A percentile compares a stretch with the other conserved stretches of the same genome.
Conservation (phyloP, 2,888 invertebrate genomes). For the Drosophila putrida region DNA sequence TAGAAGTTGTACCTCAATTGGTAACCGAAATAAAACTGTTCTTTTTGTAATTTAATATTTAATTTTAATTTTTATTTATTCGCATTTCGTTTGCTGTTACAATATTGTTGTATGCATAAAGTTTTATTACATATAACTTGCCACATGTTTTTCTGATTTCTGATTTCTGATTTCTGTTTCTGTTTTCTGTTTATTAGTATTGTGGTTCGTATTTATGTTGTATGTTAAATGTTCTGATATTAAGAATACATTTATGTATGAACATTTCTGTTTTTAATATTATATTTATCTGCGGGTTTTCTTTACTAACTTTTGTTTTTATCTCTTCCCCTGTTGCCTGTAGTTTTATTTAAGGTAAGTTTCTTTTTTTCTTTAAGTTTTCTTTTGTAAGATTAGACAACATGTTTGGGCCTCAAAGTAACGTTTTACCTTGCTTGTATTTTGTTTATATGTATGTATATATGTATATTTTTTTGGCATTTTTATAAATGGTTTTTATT, state of each 20-base stretch:
- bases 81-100: slow-evolving; percentile 75
- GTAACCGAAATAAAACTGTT: slow-evolving; percentile 33
- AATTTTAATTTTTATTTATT: slow-evolving; percentile 79
- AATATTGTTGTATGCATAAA: slow-evolving; percentile 74
- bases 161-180: slow-evolving; percentile 26
- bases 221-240: slow-evolving; percentile 54
- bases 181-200: slow-evolving; percentile 53
- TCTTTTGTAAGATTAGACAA: slow-evolving; percentile 55
- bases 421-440: slow-evolving; percentile 48
- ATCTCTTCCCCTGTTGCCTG: slow-evolving; percentile 27
- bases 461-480: slow-evolving; percentile 37
- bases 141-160: slow-evolving; percentile 56
- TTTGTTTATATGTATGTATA: slow-evolving; percentile 30
- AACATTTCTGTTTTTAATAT: slow-evolving; percentile 38
- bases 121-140: slow-evolving; percentile 55
- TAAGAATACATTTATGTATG: slow-evolving; percentile 53
- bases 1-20: neutral
- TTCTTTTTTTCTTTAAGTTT: slow-evolving; percentile 8
- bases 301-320: slow-evolving; percentile 6
- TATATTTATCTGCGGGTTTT: slow-evolving; percentile 31
- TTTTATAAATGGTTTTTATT: slow-evolving; percentile 48
- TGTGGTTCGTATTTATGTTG: slow-evolving; percentile 42
- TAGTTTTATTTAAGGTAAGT: slow-evolving; percentile 11
- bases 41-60: slow-evolving; percentile 72
- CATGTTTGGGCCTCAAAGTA: slow-evolving; percentile 63